Evolutionary conservation across 2,113 vertebrate species (phyloP), one percentile per base, ranked within the genome.

Genomic region (Hemibagrus wyckioides): DNA sequence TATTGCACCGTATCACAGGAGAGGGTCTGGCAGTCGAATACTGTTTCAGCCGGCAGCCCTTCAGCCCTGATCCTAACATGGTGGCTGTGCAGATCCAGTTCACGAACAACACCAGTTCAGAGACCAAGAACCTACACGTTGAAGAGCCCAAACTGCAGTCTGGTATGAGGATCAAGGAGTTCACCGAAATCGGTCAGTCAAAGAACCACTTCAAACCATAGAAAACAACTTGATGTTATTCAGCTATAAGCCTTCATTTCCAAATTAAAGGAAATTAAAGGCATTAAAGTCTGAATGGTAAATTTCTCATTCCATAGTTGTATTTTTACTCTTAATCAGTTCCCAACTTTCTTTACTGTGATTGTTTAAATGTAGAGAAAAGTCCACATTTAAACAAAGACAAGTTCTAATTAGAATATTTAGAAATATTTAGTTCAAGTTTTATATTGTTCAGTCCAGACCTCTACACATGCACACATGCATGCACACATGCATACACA

Each of bases 11-110:
- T 0, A 97, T 99, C 88, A 97, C 96, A 0, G 98, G 98, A 0
- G 98, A 99, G 94, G 98, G 98, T 13, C 95, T 99, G 85, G 95
- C 96, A 0, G 97, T 98, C 17, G 97, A 97, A 90, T 99, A 98
- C 89, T 95, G 96, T 92, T 99, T 99, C 95, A 98, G 96, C 93
- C 95, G 98, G 7, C 97, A 96, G 88, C 96, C 97, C 23, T 99
- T 99, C 93, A 92, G 95, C 0, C 94, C 95, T 0, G 97, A 99
- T 73, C 93, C 93, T 0, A 96, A 97, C 92, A 99, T 99, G 98
- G 97, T 99, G 91, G 97, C 98, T 0, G 95, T 99, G 33, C 97
- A 97, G 93, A 95, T 99, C 94, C 96, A 98, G 90, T 97, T 99
- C 93, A 97, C 96, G 90, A 99, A 99, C 95, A 99, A 93, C 93